A percentile compares a stretch with the other conserved stretches of the same genome.
phyloP scores from a whole-genome alignment of 1,140 invertebrate genomes.

The Tribolium castaneum region DNA sequence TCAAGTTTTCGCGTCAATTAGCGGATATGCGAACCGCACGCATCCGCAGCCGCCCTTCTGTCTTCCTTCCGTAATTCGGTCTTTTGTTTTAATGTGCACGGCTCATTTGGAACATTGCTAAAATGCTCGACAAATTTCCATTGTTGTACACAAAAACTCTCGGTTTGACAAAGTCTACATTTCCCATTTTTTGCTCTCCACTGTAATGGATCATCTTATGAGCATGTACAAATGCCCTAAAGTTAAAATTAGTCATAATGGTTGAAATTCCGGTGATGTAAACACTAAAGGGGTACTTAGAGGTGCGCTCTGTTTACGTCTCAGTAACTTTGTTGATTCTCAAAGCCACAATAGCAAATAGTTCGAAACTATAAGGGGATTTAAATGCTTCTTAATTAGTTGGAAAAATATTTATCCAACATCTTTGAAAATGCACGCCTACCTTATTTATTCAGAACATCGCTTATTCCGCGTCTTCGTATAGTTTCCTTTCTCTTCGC shows the following conservation, averaged over 20 bases:
- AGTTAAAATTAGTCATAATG: conserved; percentile 15
- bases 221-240: not conserved
- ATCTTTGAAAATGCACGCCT: conserved; percentile 28
- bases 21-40: conserved; percentile 30
- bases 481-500: conserved; percentile 20
- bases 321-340: conserved; percentile 23
- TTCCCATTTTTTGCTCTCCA: not conserved
- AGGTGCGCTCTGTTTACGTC: conserved; percentile 26
- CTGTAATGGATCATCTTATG: conserved; percentile 3
- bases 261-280: not conserved
- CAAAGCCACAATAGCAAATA: conserved; percentile 22
- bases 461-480: conserved; percentile 8
- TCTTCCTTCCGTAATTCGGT: conserved; percentile 26
- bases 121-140: conserved; percentile 46
- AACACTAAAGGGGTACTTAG: conserved; percentile 5
- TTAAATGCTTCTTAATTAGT: conserved; percentile 31
- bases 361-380: conserved; percentile 15
- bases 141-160: conserved; percentile 40
- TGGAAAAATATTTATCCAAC: conserved; percentile 23
- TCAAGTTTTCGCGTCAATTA: conserved; percentile 31
- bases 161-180: conserved; percentile 29
- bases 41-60: not conserved
- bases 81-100: conserved; percentile 47
- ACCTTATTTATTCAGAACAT: conserved; percentile 30
- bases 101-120: conserved; percentile 44